A percentile compares a stretch with the other conserved stretches of the same genome.
These are phyloP conservation scores for Sycophaga agraensis DNA, from an alignment of 1,140 invertebrate genomes.

Conservation along the genomic window DNA sequence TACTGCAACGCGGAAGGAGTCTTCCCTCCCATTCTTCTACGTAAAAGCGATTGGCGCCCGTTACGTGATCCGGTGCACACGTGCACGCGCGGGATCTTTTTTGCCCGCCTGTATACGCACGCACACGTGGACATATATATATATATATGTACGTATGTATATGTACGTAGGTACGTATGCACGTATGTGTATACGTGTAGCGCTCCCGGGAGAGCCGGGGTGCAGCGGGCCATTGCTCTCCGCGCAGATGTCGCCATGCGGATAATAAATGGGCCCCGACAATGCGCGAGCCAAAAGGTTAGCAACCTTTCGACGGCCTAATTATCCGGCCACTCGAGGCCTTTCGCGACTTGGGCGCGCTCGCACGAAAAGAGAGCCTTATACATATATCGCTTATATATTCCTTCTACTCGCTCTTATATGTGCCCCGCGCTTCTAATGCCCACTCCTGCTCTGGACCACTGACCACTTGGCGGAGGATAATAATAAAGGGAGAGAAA, in stretches of 20 bases:
- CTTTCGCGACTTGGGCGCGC: not conserved
- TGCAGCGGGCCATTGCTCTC: not conserved
- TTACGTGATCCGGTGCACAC: constrained; percentile 11
- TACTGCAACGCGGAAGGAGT: not conserved
- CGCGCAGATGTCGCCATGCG: constrained; percentile 16
- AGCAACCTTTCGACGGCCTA: constrained; percentile 11
- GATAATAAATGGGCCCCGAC: not conserved
- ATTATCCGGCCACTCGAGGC: constrained; percentile 3
- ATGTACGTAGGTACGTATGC: no score
- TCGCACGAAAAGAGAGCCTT: not conserved
- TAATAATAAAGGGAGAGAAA: no score
- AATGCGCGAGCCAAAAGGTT: constrained; percentile 16
- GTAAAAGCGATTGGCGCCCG: not conserved
- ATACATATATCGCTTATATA: not conserved
- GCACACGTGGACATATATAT: no score
- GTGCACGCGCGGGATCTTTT: no score
- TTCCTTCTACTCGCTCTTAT: no score
- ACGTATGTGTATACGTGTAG: not conserved
- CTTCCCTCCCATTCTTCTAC: constrained; percentile 11
- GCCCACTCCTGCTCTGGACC: no score
- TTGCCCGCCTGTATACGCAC: not conserved
- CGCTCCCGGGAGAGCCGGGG: not conserved
- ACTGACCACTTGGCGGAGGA: not conserved
- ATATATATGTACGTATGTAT: not conserved
- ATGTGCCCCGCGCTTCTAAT: no score